phyloP scores from a whole-genome alignment of 2,797 vertebrate species.

The Clarias fuscus region DNA sequence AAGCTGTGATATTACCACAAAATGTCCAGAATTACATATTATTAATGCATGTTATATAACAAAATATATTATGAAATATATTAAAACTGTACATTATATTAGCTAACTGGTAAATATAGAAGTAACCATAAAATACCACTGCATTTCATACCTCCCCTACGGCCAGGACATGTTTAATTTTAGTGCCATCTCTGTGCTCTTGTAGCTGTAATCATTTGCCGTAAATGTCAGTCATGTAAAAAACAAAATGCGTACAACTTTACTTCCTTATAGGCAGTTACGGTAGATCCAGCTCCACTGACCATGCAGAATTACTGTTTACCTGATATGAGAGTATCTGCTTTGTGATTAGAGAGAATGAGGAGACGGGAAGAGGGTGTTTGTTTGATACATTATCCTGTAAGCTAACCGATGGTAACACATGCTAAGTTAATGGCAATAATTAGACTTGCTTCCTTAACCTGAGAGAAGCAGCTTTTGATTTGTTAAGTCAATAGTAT shows the following conservation, averaged over 20 bases:
- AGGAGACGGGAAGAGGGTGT: slow-evolving; percentile 41
- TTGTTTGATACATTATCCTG: slow-evolving; percentile 61
- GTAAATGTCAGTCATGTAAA: slow-evolving; percentile 70
- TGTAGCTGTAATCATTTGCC: slow-evolving; percentile 64
- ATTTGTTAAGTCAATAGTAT: too few species aligned
- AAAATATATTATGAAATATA: too few species aligned
- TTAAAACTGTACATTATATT: not conserved
- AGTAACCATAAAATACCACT: not conserved
- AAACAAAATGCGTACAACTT: slow-evolving; percentile 63
- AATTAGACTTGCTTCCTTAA: slow-evolving; percentile 68
- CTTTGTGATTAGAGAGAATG: slow-evolving; percentile 19
- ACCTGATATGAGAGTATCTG: slow-evolving; percentile 35
- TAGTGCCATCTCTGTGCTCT: slow-evolving; percentile 47
- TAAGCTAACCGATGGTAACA: slow-evolving; percentile 57
- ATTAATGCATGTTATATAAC: too few species aligned
- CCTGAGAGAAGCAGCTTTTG: slow-evolving; percentile 51
- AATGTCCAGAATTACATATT: not conserved
- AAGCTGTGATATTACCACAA: not conserved
- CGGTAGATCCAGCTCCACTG: slow-evolving; percentile 55
- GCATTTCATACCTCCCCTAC: not conserved
- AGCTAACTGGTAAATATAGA: not conserved
- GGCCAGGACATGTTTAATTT: not conserved
- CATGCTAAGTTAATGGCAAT: slow-evolving; percentile 63
- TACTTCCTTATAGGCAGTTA: slow-evolving; percentile 66
- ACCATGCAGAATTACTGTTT: slow-evolving; percentile 63